Base-by-base conservation (phyloP, 2,888 invertebrate genomes). In the Hoplodrina ambigua region DNA sequence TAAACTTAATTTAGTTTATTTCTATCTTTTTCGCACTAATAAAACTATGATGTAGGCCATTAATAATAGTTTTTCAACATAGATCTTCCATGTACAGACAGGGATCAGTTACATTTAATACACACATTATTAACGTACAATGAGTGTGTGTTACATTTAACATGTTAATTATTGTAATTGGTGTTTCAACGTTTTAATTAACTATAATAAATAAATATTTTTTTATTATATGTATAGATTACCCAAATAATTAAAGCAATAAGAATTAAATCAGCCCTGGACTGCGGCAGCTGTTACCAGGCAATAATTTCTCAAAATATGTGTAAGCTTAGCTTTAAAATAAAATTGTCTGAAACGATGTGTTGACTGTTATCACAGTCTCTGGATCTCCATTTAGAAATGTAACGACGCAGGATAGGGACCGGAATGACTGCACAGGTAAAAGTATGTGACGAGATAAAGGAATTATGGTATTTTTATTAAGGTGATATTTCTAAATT, bases 291-390 rank as follows among this genome's bases (percentile, higher is more conserved):
- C 17, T 15, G 17, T 46, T 46, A 17, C 46, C 11, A 5, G 15
- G 17, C 46, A 46, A 46, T 46, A 17, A 46, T 46, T 11, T 17
- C 46, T 46, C 17, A 17, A 46, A 17, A 17, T 17, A 46, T 15
- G 5, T 33, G n/a, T n/a, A 10, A 30, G 30, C 8, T 8, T 8
- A 19, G 44, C 46, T 20, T 52, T 37, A 54, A 13, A 54, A n/a
- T 52, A 17, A 66, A 79, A 69, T 65, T n/a, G 30, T 61, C 41
- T 64, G 25, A 58, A 67, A 46, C 61, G 59, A 75, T 46, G 60
- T 63, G 70, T 67, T 52, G 50, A 60, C 30, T 64, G 54, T 41
- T 63, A 67, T 69, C 69, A 15, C n/a, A 50, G 6, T 25, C 17
- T 52, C 52, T 25, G 2, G 2, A 55, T 73, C 62, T 65, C 41